phyloP scores from a whole-genome alignment of 2,888 invertebrate species.

The Octodonta nipae region DNA sequence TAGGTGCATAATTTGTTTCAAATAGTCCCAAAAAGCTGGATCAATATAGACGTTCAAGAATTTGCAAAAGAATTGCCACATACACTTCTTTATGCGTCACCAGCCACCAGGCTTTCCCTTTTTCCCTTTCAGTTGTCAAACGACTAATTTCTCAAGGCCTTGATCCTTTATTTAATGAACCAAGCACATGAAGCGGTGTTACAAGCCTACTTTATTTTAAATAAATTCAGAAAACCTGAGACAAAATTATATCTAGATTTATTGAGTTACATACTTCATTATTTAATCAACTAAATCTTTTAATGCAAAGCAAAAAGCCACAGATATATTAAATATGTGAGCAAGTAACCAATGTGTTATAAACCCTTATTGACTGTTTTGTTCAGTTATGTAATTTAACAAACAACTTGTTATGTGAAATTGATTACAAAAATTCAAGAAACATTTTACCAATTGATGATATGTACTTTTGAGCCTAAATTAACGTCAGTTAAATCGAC shows the following conservation, averaged over 20 bases:
- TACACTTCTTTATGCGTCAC: slow-evolving; percentile 5
- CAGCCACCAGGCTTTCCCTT: slow-evolving; percentile 4
- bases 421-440: slow-evolving; percentile 8
- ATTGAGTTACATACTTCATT: not conserved
- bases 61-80: slow-evolving; percentile 5
- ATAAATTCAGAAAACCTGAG: not conserved
- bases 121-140: not conserved
- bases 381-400: not conserved
- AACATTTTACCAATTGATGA: slow-evolving; percentile 8
- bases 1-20: slow-evolving; percentile 1
- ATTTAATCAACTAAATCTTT: not conserved
- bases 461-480: slow-evolving; percentile 8
- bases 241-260: slow-evolving; percentile 1
- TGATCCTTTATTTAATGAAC: not conserved
- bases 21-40: not conserved
- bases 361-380: slow-evolving; percentile 1
- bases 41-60: slow-evolving; percentile 1
- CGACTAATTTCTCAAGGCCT: slow-evolving; percentile 3
- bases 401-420: slow-evolving; percentile 4
- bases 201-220: not conserved
- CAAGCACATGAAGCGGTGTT: not conserved
- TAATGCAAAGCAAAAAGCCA: slow-evolving; percentile 1
- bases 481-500: slow-evolving; percentile 1
- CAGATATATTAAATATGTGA: not conserved
- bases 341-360: not conserved